A percentile compares a stretch with the other conserved stretches of the same genome.
phyloP scores from a whole-genome alignment of 2,888 invertebrate species.

The Tenodera sinensis region DNA sequence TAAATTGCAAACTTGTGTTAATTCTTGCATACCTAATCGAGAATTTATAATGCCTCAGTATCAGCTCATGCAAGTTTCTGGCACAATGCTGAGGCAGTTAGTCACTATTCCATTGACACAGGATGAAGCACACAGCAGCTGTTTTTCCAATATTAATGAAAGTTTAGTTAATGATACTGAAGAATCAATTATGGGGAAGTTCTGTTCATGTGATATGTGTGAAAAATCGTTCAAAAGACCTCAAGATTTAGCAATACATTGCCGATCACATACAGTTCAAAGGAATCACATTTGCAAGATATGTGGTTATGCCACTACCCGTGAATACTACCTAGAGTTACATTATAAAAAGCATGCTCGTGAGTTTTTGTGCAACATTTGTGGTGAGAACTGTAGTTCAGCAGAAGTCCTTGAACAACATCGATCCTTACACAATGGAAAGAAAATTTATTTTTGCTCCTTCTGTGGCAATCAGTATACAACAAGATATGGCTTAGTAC shows the following conservation, averaged over 20 bases:
- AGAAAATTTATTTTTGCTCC: constrained; percentile 37
- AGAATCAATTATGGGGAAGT: too few species aligned
- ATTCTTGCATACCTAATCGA: too few species aligned
- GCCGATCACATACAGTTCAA: background rate
- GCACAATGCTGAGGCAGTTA: background rate
- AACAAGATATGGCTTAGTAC: constrained; percentile 36
- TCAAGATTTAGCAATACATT: too few species aligned
- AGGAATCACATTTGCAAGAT: background rate
- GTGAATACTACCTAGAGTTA: constrained; percentile 29
- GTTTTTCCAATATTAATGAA: too few species aligned
- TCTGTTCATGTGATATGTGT: too few species aligned
- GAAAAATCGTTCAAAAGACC: too few species aligned
- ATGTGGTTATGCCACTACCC: constrained; percentile 20
- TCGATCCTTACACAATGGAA: constrained; percentile 29
- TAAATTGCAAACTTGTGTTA: too few species aligned
- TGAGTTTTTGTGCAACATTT: constrained; percentile 39
- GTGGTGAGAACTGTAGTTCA: too few species aligned
- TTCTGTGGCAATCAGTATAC: constrained; percentile 39
- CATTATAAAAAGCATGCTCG: constrained; percentile 49
- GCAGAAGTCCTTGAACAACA: constrained; percentile 29
- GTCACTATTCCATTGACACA: background rate
- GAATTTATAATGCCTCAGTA: too few species aligned
- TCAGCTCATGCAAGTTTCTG: too few species aligned
- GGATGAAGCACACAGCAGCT: background rate
- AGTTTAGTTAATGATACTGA: too few species aligned